Evolutionary conservation across 2,888 invertebrate species (phyloP), one percentile per base, ranked within the genome.

Genomic region (Rhingia rostrata): DNA sequence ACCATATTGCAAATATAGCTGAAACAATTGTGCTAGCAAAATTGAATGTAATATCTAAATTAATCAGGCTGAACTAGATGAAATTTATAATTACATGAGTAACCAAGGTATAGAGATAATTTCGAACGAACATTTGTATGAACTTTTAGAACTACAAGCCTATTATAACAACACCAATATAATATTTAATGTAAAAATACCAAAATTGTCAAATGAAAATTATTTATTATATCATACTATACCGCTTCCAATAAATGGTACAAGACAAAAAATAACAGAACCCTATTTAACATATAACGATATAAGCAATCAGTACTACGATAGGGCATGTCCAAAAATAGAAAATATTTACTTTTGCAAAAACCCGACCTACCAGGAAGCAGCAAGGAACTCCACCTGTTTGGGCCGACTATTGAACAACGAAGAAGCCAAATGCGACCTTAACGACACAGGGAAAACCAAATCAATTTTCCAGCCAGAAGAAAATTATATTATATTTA

Each of bases 1-100:
- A 72, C 4, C 72, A 72, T n/a, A 72, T 61, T 51, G 32, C 51
- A 43, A 51, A 61, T 30, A 72, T 72, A 51, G 49, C 72, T 35
- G 69, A 58, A 30, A 47, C 37, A 39, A 47, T 69, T 47, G 56
- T 61, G 4, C 45, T 61, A 14, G 60, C 43, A 30, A 72, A 72
- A 60, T 14, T 43, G 4, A 69, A 56, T 56, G 12, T 69, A 6
- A 37, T 69, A 33, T 22, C 56, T 12, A 72, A 60, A 72, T 39
- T 49, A 70, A 70, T n/a, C 70, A 58, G 12, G 51, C 37, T 14
- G 60, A 60, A 70, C 35, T 60, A 43, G 45, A 60, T 35, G 53
- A 54, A 54, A 54, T 54, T 12, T 35, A 35, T 35, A 54, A 35
- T n/a, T 35, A 4, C 6, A 54, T 41, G 41, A 22, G n/a, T 39